Percentiles rank a stretch among this genome's conserved stretches.
Evolutionary conservation across 2,113 vertebrate species (phyloP).

Genomic region (Ondatra zibethicus): DNA sequence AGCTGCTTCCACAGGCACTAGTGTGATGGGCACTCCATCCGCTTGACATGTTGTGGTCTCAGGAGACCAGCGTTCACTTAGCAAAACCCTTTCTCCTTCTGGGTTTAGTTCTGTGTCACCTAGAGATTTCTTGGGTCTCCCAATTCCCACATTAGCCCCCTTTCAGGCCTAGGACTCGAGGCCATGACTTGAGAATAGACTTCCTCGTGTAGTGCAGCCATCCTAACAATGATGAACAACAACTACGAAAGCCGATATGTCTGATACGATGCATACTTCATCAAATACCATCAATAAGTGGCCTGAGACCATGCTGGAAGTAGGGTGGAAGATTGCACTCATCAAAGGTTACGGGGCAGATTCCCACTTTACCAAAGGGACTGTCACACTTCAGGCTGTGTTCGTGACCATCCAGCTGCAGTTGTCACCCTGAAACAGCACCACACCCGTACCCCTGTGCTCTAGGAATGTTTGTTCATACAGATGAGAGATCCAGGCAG

Average conservation of each 20-base stretch:
- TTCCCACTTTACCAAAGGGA: accelerated
- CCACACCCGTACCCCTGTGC: neutral
- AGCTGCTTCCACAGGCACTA: neutral
- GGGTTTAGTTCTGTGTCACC: accelerated
- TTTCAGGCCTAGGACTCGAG: neutral
- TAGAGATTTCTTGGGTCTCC: neutral
- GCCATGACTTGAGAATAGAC: neutral
- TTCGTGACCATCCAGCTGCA: neutral
- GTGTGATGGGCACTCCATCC: accelerated
- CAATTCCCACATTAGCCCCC: accelerated
- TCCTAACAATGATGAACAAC: neutral
- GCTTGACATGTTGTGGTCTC: neutral
- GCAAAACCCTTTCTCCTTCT: neutral
- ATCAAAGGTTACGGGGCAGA: no score
- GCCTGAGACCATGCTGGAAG: no score
- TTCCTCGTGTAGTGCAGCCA: accelerated
- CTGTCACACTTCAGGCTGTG: accelerated
- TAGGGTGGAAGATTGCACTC: no score
- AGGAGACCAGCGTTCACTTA: accelerated
- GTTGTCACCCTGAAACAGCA: accelerated
- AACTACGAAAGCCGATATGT: no score
- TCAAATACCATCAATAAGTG: neutral
- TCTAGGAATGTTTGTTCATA: neutral
- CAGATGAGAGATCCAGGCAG: no score
- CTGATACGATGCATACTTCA: accelerated